Evolutionary conservation across 1,140 invertebrate species (phyloP).

Genomic region (Amyelois transitella): DNA sequence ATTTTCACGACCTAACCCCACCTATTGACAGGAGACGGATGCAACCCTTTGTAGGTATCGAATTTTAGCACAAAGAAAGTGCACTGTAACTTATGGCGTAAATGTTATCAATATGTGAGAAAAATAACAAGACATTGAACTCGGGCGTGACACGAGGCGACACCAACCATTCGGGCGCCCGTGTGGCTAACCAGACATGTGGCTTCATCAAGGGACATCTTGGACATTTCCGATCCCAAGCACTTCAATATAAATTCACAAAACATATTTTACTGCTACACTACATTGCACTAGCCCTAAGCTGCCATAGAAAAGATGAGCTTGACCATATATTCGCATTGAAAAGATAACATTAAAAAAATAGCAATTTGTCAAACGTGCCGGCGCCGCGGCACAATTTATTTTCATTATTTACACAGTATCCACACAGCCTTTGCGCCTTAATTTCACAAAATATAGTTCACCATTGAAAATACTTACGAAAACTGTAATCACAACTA

Average conservation of each 20-base stretch:
- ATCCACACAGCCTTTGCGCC: constrained; percentile 43
- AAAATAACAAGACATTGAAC: background rate
- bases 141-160: constrained; percentile 20
- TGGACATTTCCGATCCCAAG: constrained; percentile 35
- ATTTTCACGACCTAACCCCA: constrained; percentile 62
- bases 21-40: constrained; percentile 34
- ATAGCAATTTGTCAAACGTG: constrained; percentile 69
- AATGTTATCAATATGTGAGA: background rate
- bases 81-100: constrained; percentile 1
- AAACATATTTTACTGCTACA: constrained; percentile 23
- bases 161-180: constrained; percentile 8
- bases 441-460: constrained; percentile 57
- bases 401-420: constrained; percentile 56
- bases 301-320: constrained; percentile 23
- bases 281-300: constrained; percentile 23
- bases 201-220: constrained; percentile 55
- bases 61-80: constrained; percentile 1
- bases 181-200: constrained; percentile 54
- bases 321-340: constrained; percentile 36
- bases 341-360: constrained; percentile 46
- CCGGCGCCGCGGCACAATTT: constrained; percentile 57
- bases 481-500: constrained; percentile 60
- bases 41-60: constrained; percentile 40
- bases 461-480: constrained; percentile 71
- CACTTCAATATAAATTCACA: constrained; percentile 33